These are phyloP conservation scores for Drosophila nigricruria DNA, from an alignment of 2,888 invertebrate genomes.

Conservation along the genomic window DNA sequence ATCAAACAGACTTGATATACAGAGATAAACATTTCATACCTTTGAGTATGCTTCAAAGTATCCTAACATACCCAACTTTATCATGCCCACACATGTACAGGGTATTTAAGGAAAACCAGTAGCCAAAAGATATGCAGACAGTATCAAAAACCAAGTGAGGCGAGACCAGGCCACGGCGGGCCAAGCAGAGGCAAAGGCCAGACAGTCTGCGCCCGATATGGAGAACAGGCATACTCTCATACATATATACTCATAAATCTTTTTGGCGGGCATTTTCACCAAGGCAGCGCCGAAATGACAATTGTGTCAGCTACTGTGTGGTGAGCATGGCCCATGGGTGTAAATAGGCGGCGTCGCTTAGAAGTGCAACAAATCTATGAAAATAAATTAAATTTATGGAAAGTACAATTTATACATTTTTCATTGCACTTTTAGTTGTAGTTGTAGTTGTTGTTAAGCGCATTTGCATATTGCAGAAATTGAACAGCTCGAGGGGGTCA, in stretches of 20 bases:
- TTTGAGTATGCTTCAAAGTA: not conserved
- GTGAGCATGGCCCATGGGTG: conserved; percentile 33
- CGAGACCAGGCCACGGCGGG: not conserved
- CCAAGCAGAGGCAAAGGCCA: conserved; percentile 17
- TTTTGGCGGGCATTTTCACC: conserved; percentile 63
- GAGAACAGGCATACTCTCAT: conserved; percentile 27
- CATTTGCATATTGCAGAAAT: conserved; percentile 85
- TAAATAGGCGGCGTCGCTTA: conserved; percentile 50
- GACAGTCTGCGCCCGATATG: conserved; percentile 20
- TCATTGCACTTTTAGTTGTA: conserved; percentile 8
- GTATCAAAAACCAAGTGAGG: conserved; percentile 5
- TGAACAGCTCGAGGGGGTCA: conserved; percentile 84
- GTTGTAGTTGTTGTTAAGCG: conserved; percentile 66
- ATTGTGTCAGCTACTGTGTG: conserved; percentile 85
- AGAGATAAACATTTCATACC: not conserved
- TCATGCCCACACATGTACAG: not conserved
- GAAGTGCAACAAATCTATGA: conserved; percentile 55
- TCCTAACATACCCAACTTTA: not conserved
- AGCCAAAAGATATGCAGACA: conserved; percentile 57
- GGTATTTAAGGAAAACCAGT: conserved; percentile 62
- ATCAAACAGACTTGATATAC: not conserved
- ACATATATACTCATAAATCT: conserved; percentile 70
- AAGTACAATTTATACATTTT: conserved; percentile 13
- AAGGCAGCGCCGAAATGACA: conserved; percentile 80
- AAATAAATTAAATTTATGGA: conserved; percentile 82